Percentiles rank a stretch among this genome's conserved stretches.
phyloP scores from a whole-genome alignment of 2,888 invertebrate species.

The Calameuta idolon region DNA sequence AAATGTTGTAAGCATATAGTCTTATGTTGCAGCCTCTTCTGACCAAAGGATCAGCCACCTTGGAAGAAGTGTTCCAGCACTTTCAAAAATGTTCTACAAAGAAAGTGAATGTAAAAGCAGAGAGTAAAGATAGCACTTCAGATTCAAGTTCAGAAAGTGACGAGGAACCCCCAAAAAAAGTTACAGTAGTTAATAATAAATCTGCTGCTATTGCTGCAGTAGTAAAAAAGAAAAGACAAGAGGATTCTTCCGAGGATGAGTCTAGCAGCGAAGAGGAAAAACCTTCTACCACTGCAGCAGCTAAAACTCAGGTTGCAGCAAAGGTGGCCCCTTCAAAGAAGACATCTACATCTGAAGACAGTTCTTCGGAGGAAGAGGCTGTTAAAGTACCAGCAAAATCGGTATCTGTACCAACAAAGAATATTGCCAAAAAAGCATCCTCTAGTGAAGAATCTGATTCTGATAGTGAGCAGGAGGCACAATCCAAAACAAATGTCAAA shows the following conservation, averaged over 20 bases:
- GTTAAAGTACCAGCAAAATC: slow-evolving; percentile 28
- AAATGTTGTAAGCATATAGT: background rate
- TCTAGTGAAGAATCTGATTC: slow-evolving; percentile 37
- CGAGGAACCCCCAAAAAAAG: slow-evolving; percentile 47
- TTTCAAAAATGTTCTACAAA: slow-evolving; percentile 70
- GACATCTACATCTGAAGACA: slow-evolving; percentile 57
- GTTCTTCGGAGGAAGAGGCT: slow-evolving; percentile 49
- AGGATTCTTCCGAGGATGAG: slow-evolving; percentile 49
- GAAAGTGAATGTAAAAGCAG: slow-evolving; percentile 64
- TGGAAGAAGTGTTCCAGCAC: slow-evolving; percentile 73
- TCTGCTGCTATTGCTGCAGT: slow-evolving; percentile 26
- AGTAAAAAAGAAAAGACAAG: slow-evolving; percentile 36
- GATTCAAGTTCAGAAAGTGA: slow-evolving; percentile 63
- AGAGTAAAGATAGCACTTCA: slow-evolving; percentile 54
- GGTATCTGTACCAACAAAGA: slow-evolving; percentile 25
- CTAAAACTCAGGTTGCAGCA: slow-evolving; percentile 49
- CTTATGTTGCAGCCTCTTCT: slow-evolving; percentile 72
- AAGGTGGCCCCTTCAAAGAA: slow-evolving; percentile 47
- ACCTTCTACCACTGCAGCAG: slow-evolving; percentile 37
- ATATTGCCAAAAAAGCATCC: slow-evolving; percentile 34
- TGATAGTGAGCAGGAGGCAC: slow-evolving; percentile 29
- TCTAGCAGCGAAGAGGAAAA: slow-evolving; percentile 53
- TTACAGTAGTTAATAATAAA: slow-evolving; percentile 49
- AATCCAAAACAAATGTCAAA: slow-evolving; percentile 28
- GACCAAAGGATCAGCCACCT: slow-evolving; percentile 74